Percentiles rank a stretch among this genome's conserved stretches.
These are phyloP conservation scores for Trinorchestia longiramus DNA, from an alignment of 1,140 invertebrate species.

Conservation along the genomic window DNA sequence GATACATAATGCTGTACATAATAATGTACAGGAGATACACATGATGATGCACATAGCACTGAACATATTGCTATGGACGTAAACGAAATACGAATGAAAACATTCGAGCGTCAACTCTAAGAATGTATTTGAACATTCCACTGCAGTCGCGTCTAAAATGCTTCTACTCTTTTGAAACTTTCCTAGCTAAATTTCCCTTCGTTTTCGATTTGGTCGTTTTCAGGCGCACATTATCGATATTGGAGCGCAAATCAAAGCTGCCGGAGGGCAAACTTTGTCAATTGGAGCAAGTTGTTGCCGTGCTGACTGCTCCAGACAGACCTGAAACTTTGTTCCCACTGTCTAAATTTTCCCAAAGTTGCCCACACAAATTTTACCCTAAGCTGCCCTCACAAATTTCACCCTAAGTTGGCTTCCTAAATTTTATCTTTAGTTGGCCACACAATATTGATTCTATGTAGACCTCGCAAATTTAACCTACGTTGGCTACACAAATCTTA, in stretches of 20 bases:
- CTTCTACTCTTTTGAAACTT: background rate
- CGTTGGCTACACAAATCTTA: no score
- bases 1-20: no score
- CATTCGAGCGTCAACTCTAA: background rate
- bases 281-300: background rate
- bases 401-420: no score
- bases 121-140: background rate
- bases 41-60: no score
- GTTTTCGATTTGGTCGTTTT: constrained; percentile 11
- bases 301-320: background rate
- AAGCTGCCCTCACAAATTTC: no score
- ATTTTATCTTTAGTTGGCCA: no score
- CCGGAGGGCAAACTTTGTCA: background rate
- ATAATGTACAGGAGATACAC: no score
- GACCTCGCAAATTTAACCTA: no score
- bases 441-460: no score
- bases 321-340: background rate
- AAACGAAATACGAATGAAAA: background rate
- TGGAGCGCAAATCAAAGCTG: constrained; percentile 3
- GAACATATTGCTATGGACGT: no score
- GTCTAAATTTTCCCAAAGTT: background rate
- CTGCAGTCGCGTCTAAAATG: background rate
- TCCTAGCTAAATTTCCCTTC: background rate
- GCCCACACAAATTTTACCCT: background rate
- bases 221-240: constrained; percentile 1